A percentile compares a stretch with the other conserved stretches of the same genome.
Conservation (phyloP, 2,888 invertebrate genomes). For the Hedya salicella region DNA sequence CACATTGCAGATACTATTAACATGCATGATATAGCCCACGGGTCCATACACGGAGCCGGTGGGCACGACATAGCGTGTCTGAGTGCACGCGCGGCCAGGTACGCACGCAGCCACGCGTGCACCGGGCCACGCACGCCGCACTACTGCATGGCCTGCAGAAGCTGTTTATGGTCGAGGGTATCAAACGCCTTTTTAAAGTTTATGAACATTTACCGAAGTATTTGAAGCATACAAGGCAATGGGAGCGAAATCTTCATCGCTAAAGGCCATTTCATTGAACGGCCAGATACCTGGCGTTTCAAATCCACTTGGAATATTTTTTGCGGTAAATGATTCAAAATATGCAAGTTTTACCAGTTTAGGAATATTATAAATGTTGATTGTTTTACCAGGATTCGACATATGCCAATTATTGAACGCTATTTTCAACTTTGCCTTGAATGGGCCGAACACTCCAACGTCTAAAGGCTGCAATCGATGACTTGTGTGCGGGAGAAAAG, state of each 20-base stretch:
- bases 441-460: constrained; percentile 53
- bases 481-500: constrained; percentile 54
- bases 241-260: constrained; percentile 46
- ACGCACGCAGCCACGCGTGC: no score
- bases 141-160: no score
- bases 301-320: constrained; percentile 60
- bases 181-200: no score
- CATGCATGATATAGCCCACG: no score
- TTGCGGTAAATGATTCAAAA: constrained; percentile 54
- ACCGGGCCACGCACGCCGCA: no score
- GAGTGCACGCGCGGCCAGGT: no score
- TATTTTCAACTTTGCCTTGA: constrained; percentile 53
- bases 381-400: constrained; percentile 55
- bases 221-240: no score
- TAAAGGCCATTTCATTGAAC: constrained; percentile 45
- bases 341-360: constrained; percentile 5
- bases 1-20: no score
- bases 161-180: no score
- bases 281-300: constrained; percentile 49
- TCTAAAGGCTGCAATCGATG: constrained; percentile 62
- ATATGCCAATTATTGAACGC: constrained; percentile 58
- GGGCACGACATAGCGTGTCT: no score
- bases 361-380: constrained; percentile 57
- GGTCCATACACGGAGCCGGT: no score
- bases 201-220: no score